Base-by-base conservation (phyloP, 2,888 invertebrate genomes). In the Plemyria rubiginata region DNA sequence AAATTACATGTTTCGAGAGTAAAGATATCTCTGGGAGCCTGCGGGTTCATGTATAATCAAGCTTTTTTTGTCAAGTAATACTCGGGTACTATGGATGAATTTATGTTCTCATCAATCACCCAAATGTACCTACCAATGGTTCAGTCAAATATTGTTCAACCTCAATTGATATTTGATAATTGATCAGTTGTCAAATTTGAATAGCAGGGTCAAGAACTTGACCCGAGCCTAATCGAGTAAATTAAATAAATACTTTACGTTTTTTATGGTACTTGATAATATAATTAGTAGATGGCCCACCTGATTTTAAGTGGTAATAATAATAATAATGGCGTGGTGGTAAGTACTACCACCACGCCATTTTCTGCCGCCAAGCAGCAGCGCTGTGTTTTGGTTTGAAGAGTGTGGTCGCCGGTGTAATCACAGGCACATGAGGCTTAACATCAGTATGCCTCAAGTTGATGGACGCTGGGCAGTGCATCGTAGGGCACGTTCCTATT, bases 91-190 rank as follows among this genome's bases (percentile, higher is more conserved):
- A 16, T 67, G 70, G 66, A 74, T 80, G 74, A 75, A 79, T 78
- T 75, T 72, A 72, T 78, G 70, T 79, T 79, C 79, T 75, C 84
- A 86, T 87, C 85, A 86, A 87, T 88, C 86, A 81, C 80, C 64
- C 67, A 68, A 70, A 75, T 79, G 67, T 78, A 72, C n/a, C n/a
- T n/a, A n/a, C n/a, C n/a, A n/a, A n/a, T 71, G 63, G 66, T 67
- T 70, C 59, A 61, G 50, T 67, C 62, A 72, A 73, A 70, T 75
- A 71, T 85, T 81, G 77, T 77, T 79, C 65, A 74, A 76, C 73
- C 82, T 80, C 81, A 85, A 87, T 87, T 81, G 82, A 68, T 63
- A 66, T 60, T 54, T 43, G 56, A 52, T 68, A 68, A 70, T 70
- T 68, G 62, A 70, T 70, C 63, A 58, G 66, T 65, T 65, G 66